Percentiles rank a stretch among this genome's conserved stretches.
phyloP scores from a whole-genome alignment of 2,113 vertebrate species.

The Gavialis gangeticus region DNA sequence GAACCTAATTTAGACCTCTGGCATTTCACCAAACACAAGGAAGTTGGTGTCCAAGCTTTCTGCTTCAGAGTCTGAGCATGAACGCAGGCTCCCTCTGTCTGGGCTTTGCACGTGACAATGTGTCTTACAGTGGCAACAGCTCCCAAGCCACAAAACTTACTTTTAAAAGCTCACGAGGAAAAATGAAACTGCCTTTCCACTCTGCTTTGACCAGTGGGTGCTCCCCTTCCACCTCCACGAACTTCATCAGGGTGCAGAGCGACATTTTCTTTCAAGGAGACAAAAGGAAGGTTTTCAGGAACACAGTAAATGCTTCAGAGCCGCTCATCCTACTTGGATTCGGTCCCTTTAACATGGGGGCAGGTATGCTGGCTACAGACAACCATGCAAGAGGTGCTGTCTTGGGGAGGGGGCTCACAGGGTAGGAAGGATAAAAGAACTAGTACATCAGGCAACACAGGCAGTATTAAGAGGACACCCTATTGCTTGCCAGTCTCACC shows the following conservation, averaged over 20 bases:
- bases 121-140: background rate
- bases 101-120: fast-evolving
- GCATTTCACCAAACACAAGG: background rate
- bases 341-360: no score
- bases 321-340: background rate
- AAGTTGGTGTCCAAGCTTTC: background rate
- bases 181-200: conserved; percentile 87
- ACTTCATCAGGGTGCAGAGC: conserved; percentile 89
- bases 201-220: conserved; percentile 85
- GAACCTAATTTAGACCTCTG: background rate
- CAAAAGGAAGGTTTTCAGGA: no score
- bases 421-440: fast-evolving
- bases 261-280: conserved; percentile 81
- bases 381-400: background rate
- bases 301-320: background rate
- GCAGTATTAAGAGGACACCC: background rate
- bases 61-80: background rate
- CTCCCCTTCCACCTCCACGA: conserved; percentile 85
- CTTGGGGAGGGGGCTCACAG: background rate
- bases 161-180: conserved; percentile 86
- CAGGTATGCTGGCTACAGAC: background rate
- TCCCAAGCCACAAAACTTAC: conserved; percentile 65
- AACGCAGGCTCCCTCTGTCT: background rate
- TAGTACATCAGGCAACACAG: background rate
- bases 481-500: background rate